Percentiles rank a stretch among this genome's conserved stretches.
These are phyloP conservation scores for Dinothrombium tinctorium DNA, from an alignment of 1,140 invertebrate genomes.

Conservation along the genomic window DNA sequence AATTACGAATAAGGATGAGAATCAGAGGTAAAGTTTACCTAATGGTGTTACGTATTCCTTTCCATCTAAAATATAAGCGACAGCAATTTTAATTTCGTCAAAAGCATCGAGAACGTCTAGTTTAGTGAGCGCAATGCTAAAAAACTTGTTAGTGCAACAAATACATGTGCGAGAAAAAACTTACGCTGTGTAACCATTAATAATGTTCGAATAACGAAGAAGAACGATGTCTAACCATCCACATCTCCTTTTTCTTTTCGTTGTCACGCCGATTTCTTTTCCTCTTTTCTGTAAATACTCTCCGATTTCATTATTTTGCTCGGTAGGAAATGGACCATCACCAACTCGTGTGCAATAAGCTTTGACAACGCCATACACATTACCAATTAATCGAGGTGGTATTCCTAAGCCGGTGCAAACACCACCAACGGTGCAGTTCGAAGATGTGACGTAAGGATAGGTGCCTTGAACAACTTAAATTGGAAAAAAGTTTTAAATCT, in stretches of 20 bases:
- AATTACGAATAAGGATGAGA: neutral
- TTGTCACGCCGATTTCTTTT: conserved; percentile 85
- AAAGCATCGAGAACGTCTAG: conserved; percentile 85
- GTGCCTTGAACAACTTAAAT: too few species aligned
- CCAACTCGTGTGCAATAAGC: conserved; percentile 96
- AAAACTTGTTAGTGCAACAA: neutral
- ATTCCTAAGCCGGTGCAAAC: conserved; percentile 91
- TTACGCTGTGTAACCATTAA: conserved; percentile 69
- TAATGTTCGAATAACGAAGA: conserved; percentile 65
- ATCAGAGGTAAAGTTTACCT: conserved; percentile 17
- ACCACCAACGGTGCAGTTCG: conserved; percentile 94
- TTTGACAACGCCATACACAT: conserved; percentile 90
- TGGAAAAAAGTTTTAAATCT: too few species aligned
- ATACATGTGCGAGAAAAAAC: conserved; percentile 12
- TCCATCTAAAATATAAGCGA: conserved; percentile 50
- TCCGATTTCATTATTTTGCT: conserved; percentile 57
- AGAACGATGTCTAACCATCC: conserved; percentile 91
- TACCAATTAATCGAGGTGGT: conserved; percentile 62
- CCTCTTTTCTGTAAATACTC: conserved; percentile 57
- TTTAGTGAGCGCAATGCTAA: conserved; percentile 69
- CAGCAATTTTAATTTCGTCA: conserved; percentile 62
- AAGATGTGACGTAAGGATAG: conserved; percentile 97
- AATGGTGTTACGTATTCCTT: conserved; percentile 30
- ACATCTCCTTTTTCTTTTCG: conserved; percentile 74
- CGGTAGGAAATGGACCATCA: conserved; percentile 91